Evolutionary conservation across 2,888 invertebrate genomes (phyloP).

Genomic region (Drosophila macrospina): DNA sequence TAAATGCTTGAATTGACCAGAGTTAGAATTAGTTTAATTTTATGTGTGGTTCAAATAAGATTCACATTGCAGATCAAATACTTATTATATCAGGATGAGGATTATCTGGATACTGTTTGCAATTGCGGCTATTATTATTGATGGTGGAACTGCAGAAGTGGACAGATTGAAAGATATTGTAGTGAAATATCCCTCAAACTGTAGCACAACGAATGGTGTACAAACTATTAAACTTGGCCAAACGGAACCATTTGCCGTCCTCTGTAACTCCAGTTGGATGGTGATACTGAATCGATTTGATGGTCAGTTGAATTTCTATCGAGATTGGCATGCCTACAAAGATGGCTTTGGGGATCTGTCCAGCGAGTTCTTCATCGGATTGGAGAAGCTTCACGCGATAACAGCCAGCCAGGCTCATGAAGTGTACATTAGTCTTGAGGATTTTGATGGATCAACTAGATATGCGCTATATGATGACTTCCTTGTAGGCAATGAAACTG

Average conservation of each 20-base stretch:
- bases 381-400: slow-evolving; percentile 7
- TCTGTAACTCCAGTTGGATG: neutral
- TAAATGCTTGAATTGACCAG: neutral
- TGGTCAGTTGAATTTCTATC: slow-evolving; percentile 11
- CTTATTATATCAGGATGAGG: neutral
- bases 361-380: slow-evolving; percentile 9
- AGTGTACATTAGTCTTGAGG: neutral
- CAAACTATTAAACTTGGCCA: neutral
- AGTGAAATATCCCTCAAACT: neutral
- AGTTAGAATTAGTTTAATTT: neutral
- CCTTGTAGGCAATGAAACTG: slow-evolving; percentile 4
- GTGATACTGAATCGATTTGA: slow-evolving; percentile 1
- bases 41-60: no score
- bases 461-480: slow-evolving; percentile 8
- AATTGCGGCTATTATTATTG: neutral
- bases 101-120: neutral
- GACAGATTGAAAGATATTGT: no score
- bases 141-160: neutral
- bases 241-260: neutral
- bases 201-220: neutral
- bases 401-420: neutral
- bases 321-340: slow-evolving; percentile 7
- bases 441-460: slow-evolving; percentile 7
- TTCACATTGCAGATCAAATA: neutral
- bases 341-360: neutral